These are phyloP conservation scores for Triops longicaudatus DNA, from an alignment of 1,140 invertebrate genomes.

Conservation along the genomic window DNA sequence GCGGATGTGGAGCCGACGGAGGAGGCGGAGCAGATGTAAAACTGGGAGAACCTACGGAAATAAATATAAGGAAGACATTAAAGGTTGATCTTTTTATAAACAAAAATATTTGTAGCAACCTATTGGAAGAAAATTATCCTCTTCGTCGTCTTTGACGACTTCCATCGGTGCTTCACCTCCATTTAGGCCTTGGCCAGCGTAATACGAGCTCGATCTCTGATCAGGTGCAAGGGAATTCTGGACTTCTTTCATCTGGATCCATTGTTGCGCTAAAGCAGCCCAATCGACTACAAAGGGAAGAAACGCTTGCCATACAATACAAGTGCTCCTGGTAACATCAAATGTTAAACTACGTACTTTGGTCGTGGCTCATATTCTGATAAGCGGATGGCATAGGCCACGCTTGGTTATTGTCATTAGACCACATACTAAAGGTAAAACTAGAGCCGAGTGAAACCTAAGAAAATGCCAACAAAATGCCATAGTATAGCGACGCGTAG, in stretches of 20 bases:
- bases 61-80: too few species aligned
- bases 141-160: conserved; percentile 27
- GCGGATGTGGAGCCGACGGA: conserved; percentile 23
- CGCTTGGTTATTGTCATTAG: conserved; percentile 29
- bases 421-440: conserved; percentile 25
- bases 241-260: conserved; percentile 89
- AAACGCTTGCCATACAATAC: conserved; percentile 19
- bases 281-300: conserved; percentile 65
- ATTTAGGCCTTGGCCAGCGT: not conserved
- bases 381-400: conserved; percentile 39
- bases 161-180: conserved; percentile 25
- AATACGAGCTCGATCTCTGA: not conserved
- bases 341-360: conserved; percentile 37
- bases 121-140: not conserved
- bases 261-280: conserved; percentile 90
- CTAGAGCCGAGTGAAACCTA: not conserved
- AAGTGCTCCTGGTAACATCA: not conserved
- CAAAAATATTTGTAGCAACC: not conserved
- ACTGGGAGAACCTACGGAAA: conserved; percentile 22
- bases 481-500: not conserved
- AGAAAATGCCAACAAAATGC: conserved; percentile 3
- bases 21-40: conserved; percentile 16
- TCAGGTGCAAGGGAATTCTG: not conserved
- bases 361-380: conserved; percentile 43
- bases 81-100: not conserved